These are phyloP conservation scores for Parthenolecanium corni DNA, from an alignment of 2,888 invertebrate species.

Conservation along the genomic window DNA sequence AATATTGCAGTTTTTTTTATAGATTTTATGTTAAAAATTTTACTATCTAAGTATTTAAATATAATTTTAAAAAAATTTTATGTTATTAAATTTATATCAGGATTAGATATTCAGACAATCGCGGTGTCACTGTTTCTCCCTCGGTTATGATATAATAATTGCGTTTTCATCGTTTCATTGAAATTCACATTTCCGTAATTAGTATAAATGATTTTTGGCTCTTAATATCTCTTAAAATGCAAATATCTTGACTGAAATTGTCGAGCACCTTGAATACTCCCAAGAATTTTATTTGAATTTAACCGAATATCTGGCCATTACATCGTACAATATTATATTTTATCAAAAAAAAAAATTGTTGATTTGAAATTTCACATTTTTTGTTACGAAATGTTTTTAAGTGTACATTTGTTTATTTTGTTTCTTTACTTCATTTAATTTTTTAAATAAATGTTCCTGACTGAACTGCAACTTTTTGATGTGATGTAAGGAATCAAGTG, in stretches of 20 bases:
- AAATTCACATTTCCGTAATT: background rate
- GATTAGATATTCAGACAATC: constrained; percentile 26
- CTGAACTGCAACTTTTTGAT: constrained; percentile 8
- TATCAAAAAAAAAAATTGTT: background rate
- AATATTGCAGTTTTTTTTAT: constrained; percentile 12
- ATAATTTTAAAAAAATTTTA: constrained; percentile 21
- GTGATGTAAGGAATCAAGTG: too few species aligned
- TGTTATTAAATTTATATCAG: constrained; percentile 24
- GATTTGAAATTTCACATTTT: constrained; percentile 19
- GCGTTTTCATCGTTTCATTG: constrained; percentile 13
- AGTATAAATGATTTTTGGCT: background rate
- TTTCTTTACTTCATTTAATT: constrained; percentile 16
- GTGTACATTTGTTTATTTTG: constrained; percentile 20
- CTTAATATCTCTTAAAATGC: too few species aligned
- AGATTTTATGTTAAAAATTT: constrained; percentile 24
- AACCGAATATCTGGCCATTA: background rate
- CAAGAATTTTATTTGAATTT: background rate
- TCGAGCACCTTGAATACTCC: background rate
- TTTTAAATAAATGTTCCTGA: constrained; percentile 18
- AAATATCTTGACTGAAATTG: background rate
- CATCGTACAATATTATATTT: too few species aligned
- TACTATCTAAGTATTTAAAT: constrained; percentile 21
- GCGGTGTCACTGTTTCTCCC: constrained; percentile 4
- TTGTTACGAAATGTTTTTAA: constrained; percentile 24
- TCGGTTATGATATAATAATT: constrained; percentile 1